phyloP scores from a whole-genome alignment of 2,888 invertebrate genomes.

The Drosophila dives region DNA sequence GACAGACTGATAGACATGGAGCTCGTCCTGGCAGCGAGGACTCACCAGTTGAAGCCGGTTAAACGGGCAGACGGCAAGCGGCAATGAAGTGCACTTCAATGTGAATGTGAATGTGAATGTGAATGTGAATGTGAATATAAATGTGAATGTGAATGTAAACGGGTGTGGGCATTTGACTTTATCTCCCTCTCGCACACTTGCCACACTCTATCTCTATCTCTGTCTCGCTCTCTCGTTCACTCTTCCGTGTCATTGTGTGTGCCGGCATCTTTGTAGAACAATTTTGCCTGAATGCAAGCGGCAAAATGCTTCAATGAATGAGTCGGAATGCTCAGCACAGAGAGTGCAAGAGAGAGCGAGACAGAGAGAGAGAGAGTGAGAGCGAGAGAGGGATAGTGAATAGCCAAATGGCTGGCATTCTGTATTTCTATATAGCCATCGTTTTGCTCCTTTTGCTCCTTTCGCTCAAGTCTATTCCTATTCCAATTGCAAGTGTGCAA shows the following conservation, averaged over 20 bases:
- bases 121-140: conserved; percentile 53
- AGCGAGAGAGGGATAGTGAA: not conserved
- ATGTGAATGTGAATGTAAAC: conserved; percentile 41
- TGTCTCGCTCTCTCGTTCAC: not conserved
- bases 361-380: not conserved
- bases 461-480: conserved; percentile 9
- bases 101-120: conserved; percentile 59
- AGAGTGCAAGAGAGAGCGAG: too few species aligned
- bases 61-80: conserved; percentile 61
- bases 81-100: conserved; percentile 77
- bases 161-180: conserved; percentile 51
- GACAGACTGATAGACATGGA: conserved; percentile 5
- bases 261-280: conserved; percentile 73
- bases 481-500: conserved; percentile 13
- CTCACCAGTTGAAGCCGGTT: conserved; percentile 36
- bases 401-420: conserved; percentile 19
- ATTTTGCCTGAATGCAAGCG: conserved; percentile 74
- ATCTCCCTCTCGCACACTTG: conserved; percentile 24
- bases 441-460: not conserved
- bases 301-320: conserved; percentile 76
- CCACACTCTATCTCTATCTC: not conserved
- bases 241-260: conserved; percentile 43
- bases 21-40: conserved; percentile 29
- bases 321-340: conserved; percentile 15
- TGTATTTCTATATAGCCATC: not conserved